Evolutionary conservation across 2,888 invertebrate genomes (phyloP).

Genomic region (Rotaria sp.): DNA sequence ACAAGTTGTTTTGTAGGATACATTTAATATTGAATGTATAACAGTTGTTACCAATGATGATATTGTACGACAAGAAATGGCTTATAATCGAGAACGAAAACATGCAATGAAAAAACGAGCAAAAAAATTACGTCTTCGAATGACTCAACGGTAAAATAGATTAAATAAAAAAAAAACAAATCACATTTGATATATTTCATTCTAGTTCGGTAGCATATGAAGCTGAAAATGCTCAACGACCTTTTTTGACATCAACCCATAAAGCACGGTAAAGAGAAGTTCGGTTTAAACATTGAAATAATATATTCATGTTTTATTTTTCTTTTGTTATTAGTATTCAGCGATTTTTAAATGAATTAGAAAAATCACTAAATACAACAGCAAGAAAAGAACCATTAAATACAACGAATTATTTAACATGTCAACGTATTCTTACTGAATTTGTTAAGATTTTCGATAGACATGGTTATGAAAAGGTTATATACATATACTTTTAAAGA

Average conservation of each 20-base stretch:
- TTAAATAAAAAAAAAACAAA: not conserved
- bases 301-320: not conserved
- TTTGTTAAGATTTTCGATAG: conserved; percentile 5
- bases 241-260: not conserved
- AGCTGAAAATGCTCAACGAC: conserved; percentile 28
- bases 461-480: conserved; percentile 20
- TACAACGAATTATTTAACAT: conserved; percentile 10
- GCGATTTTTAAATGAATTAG: conserved; percentile 19
- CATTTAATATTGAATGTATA: conserved; percentile 1
- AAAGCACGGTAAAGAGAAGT: not conserved
- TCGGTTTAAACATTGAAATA: not conserved
- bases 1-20: not conserved
- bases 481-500: not conserved
- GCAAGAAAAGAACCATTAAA: conserved; percentile 23
- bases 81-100: conserved; percentile 34
- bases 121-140: conserved; percentile 35
- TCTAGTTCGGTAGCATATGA: not conserved
- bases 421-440: conserved; percentile 14
- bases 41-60: not conserved
- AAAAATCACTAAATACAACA: conserved; percentile 24
- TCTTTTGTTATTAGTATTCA: not conserved
- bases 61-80: conserved; percentile 23
- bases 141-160: conserved; percentile 6
- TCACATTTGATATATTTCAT: too few species aligned
- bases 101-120: conserved; percentile 32